These are phyloP conservation scores for Platysternon megacephalum DNA, from an alignment of 2,113 vertebrate genomes.

Conservation along the genomic window DNA sequence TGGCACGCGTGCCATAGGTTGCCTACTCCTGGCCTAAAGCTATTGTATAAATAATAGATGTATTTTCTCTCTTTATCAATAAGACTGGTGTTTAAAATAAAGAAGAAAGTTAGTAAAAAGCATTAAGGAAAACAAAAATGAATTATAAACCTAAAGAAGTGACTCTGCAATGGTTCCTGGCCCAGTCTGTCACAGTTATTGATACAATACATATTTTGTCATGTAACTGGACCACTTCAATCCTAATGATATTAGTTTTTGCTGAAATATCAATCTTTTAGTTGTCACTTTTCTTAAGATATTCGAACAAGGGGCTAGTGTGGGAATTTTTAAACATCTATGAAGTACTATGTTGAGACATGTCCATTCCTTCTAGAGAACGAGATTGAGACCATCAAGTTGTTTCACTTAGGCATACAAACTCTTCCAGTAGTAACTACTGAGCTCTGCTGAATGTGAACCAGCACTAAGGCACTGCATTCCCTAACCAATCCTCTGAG, in stretches of 20 bases:
- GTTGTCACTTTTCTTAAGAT: not conserved
- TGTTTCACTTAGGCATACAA: not conserved
- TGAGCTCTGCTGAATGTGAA: not conserved
- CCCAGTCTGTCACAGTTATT: not conserved
- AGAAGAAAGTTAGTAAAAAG: not conserved
- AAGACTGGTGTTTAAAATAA: conserved; percentile 16
- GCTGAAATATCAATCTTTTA: not conserved
- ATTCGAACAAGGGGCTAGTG: not conserved
- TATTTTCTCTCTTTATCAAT: conserved; percentile 28
- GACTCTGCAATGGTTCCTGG: not conserved
- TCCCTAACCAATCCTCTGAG: not conserved
- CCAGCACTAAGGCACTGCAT: not conserved
- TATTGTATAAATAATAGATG: not conserved
- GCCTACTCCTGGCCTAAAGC: no score
- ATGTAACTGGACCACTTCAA: not conserved
- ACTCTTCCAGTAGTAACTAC: not conserved
- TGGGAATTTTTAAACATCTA: not conserved
- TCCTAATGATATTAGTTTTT: not conserved
- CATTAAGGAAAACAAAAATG: not conserved
- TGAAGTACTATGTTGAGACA: not conserved
- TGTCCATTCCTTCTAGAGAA: not conserved
- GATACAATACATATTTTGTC: not conserved
- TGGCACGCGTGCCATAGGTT: no score
- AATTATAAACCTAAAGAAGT: not conserved
- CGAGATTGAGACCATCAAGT: not conserved